Conservation (phyloP, 2,888 invertebrate genomes). For the Himalopsyche kuldschensis region DNA sequence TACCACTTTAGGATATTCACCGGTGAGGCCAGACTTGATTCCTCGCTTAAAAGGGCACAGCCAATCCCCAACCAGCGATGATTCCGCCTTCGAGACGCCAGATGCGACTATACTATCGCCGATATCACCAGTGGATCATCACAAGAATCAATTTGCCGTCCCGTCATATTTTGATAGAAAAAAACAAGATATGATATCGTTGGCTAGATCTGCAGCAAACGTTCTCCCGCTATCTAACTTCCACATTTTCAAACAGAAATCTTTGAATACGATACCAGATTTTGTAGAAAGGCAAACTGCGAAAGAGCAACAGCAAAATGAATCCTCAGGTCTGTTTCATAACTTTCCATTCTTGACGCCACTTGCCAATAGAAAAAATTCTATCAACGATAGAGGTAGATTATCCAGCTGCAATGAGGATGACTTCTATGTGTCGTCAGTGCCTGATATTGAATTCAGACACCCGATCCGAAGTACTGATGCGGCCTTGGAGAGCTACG, state of each 20-base stretch:
- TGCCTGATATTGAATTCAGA: conserved; percentile 45
- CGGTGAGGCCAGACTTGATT: conserved; percentile 49
- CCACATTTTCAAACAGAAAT: conserved; percentile 56
- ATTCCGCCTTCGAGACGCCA: conserved; percentile 26
- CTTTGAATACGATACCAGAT: conserved; percentile 55
- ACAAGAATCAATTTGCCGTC: conserved; percentile 50
- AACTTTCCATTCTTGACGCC: conserved; percentile 64
- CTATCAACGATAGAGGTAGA: conserved; percentile 48
- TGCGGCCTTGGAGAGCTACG: conserved; percentile 41
- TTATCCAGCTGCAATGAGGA: conserved; percentile 55
- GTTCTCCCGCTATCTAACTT: conserved; percentile 54
- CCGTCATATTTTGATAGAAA: conserved; percentile 55
- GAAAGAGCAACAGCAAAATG: conserved; percentile 43
- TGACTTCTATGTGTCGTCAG: conserved; percentile 55
- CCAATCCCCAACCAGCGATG: conserved; percentile 19
- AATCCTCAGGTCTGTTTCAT: conserved; percentile 55
- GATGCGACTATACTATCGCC: conserved; percentile 44
- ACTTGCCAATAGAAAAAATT: conserved; percentile 58
- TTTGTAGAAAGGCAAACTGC: conserved; percentile 46
- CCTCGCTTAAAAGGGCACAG: conserved; percentile 42
- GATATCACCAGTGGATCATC: conserved; percentile 43
- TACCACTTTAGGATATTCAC: conserved; percentile 42
- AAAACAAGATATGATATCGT: conserved; percentile 48
- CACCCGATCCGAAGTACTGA: conserved; percentile 38
- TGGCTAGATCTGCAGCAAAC: conserved; percentile 46